Evolutionary conservation across 2,888 invertebrate genomes (phyloP), one percentile per base, ranked within the genome.

Genomic region (Salpingus planirostris): DNA sequence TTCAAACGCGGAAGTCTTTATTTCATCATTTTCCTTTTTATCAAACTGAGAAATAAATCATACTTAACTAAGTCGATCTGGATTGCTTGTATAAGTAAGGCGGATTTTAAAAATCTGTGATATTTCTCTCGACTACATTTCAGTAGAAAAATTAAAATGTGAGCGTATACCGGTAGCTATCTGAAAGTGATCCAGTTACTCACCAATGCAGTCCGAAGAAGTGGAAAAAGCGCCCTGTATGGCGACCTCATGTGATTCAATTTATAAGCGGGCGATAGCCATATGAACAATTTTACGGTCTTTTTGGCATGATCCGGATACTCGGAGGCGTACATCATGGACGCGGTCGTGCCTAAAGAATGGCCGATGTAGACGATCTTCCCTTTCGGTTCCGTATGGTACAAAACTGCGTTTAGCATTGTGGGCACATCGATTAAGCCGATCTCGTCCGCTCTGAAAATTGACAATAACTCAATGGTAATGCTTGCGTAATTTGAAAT

Each of bases 191-290:
- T n/a, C n/a, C n/a, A n/a, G n/a, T n/a, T n/a, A n/a, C 50, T 49
- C 38, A 54, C 52, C 39, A 54, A 25, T 21, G 47, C 47, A 10
- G 49, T 47, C 33, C 46, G 46, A 27, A 55, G 68, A 38, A 72
- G 73, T 7, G 76, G 78, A 2, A 83, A 78, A 4, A 86, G 51
- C 10, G 76, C 56, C 37, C 71, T 64, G 18, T 85, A 65, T 0
- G 82, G 78, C 35, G 78, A 77, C 44, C 68, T 70, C 32, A 81
- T 62, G 25, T 56, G 48, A 7, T 41, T 44, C 59, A 83, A 55
- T 33, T 71, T 39, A 43, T 70, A 71, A 0, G 71, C 71, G 0
- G 76, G 75, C 0, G 72, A 73, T 23, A 75, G 48, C 0, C 62
- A 70, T 1, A 74, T 57, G 49, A 70, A 70, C 0, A 71, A 57